Evolutionary conservation across 2,797 vertebrate genomes (phyloP).

Genomic region (Aldrovandia affinis): DNA sequence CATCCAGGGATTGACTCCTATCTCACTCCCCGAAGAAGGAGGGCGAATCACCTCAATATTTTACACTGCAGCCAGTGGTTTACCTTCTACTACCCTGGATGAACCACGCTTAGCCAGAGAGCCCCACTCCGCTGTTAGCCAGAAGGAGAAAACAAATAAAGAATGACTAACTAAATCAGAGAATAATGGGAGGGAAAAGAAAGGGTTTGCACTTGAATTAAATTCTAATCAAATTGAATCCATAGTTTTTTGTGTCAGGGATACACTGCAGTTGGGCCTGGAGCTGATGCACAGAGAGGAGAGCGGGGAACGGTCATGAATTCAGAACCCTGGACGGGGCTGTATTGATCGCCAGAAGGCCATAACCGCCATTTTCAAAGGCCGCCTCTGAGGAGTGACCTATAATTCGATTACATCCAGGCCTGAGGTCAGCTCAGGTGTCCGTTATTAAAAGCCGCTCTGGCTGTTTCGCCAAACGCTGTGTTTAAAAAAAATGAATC

Average conservation of each 20-base stretch:
- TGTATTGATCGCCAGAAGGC: neutral
- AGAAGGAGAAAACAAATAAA: neutral
- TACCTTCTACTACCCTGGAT: neutral
- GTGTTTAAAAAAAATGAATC: neutral
- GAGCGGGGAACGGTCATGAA: neutral
- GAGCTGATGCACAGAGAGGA: neutral
- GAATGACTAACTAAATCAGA: neutral
- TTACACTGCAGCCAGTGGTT: neutral
- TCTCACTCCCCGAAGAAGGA: neutral
- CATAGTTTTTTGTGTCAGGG: neutral
- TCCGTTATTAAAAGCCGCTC: slow-evolving; percentile 1
- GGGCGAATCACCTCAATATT: neutral
- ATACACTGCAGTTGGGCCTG: neutral
- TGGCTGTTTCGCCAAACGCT: neutral
- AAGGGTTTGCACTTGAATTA: neutral
- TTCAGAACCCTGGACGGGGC: neutral
- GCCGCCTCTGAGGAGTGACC: neutral
- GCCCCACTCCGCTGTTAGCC: neutral
- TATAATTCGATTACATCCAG: neutral
- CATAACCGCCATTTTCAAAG: neutral
- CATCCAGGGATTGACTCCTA: neutral
- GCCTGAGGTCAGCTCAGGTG: neutral
- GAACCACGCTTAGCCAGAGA: neutral
- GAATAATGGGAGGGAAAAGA: neutral
- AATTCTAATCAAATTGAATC: neutral